Base-by-base conservation (phyloP, 2,888 invertebrate genomes). In the Cheilosia variabilis region DNA sequence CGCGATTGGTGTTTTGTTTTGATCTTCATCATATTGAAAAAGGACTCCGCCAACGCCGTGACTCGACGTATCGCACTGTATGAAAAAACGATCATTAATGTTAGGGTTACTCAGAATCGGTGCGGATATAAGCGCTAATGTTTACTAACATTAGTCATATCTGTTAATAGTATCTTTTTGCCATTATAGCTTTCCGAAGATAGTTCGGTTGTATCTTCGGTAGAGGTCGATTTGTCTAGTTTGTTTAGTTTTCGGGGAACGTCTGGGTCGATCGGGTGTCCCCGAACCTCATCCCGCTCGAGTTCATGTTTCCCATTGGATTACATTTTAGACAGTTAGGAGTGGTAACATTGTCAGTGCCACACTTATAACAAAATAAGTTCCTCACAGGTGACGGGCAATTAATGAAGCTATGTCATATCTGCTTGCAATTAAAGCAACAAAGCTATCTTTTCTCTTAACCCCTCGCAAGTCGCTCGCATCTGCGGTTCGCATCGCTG, bases 181-280 rank as follows among this genome's bases (percentile, higher is more conserved):
- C 15, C 6, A 15, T 22, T 27, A 34, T 3, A 10, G 9, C 2
- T 31, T 5, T 17, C 9, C 1, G 9, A 43, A 43, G 43, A 4
- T 17, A 2, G 17, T 10, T 17, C 5, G 2, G 9, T 15, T 27
- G 15, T 13, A 34, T 17, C 10, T 34, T 57, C n/a, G 2, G 55
- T 47, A 47, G 10, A 19, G 2, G 47, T 47, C 19, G 47, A 47
- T 17, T 19, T 57, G 34, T 57, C 55, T 0, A 31, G 1, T 1
- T 31, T 31, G 31, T 7, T 31, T 57, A 57, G 10, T 57, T 31
- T 57, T 57, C 55, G 31, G 55, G 34, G 34, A 4, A 2, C 10
- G 31, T 34, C 34, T 34, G 31, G 17, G 55, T 57, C 55, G 19
- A 57, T 19, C 55, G 55, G 15, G 55, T 17, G 22, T 57, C 55